These are phyloP conservation scores for Mesaphorura yosii DNA, from an alignment of 1,140 invertebrate species.

Conservation along the genomic window DNA sequence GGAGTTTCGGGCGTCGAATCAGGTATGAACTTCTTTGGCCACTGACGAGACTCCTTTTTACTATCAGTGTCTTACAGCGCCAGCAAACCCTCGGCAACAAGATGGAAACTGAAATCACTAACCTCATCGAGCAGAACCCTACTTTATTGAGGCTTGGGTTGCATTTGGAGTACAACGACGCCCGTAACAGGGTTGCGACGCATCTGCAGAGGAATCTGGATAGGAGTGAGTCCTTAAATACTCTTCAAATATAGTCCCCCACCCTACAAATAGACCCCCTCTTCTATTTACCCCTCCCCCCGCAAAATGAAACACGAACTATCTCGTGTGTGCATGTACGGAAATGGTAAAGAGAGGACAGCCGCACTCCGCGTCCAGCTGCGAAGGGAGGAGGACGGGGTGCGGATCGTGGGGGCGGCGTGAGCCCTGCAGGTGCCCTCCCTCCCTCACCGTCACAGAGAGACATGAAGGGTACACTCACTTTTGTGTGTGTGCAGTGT, in stretches of 20 bases:
- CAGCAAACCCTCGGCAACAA: slow-evolving; percentile 90
- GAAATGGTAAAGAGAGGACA: neutral
- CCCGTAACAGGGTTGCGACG: slow-evolving; percentile 77
- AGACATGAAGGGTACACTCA: too few relatives aligned
- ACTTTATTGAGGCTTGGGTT: slow-evolving; percentile 82
- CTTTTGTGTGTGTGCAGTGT: too few relatives aligned
- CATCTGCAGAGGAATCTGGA: slow-evolving; percentile 94
- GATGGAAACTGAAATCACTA: slow-evolving; percentile 94
- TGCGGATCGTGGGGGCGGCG: too few relatives aligned
- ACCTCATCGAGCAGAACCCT: slow-evolving; percentile 82
- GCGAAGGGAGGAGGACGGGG: too few relatives aligned
- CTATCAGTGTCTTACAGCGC: slow-evolving; percentile 51
- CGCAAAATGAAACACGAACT: too few relatives aligned
- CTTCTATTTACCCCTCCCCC: neutral
- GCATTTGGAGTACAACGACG: slow-evolving; percentile 91
- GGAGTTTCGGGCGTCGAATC: slow-evolving; percentile 90
- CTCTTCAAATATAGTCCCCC: neutral
- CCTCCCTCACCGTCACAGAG: too few relatives aligned
- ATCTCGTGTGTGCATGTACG: neutral
- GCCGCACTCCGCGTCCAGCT: neutral
- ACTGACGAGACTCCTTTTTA: neutral
- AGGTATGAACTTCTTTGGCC: slow-evolving; percentile 48
- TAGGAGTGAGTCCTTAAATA: slow-evolving; percentile 62
- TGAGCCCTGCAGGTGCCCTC: too few relatives aligned
- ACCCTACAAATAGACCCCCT: neutral